A percentile compares a stretch with the other conserved stretches of the same genome.
Conservation (phyloP, 2,888 invertebrate genomes). For the Phlogophora meticulosa region DNA sequence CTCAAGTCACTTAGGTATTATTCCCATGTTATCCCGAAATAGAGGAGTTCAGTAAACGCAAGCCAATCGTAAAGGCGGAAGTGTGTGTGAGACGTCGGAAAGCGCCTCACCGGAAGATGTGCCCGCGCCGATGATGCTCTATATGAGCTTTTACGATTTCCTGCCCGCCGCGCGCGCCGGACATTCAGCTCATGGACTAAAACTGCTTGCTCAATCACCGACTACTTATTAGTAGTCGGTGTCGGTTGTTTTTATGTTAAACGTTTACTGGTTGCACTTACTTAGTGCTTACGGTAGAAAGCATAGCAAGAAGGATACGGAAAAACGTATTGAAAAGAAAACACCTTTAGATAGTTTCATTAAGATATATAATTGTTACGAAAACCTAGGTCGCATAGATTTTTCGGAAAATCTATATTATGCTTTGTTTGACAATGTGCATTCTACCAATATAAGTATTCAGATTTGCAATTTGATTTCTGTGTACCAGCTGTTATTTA, state of each 20-base stretch:
- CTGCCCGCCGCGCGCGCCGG: conserved; percentile 78
- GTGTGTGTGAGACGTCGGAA: conserved; percentile 81
- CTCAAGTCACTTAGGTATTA: conserved; percentile 27
- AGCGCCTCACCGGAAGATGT: conserved; percentile 87
- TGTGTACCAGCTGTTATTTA: conserved; percentile 43
- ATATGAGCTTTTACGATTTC: conserved; percentile 90
- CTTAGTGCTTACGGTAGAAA: neutral
- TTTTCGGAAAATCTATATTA: neutral
- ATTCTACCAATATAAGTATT: neutral
- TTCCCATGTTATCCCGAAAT: conserved; percentile 70
- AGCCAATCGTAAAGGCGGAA: conserved; percentile 82
- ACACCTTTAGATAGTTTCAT: neutral
- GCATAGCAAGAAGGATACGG: neutral
- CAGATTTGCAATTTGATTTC: conserved; percentile 10
- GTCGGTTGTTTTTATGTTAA: conserved; percentile 58
- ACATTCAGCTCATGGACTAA: conserved; percentile 72
- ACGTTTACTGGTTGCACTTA: conserved; percentile 7
- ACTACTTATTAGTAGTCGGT: no score
- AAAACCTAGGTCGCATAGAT: neutral
- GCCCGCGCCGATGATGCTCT: conserved; percentile 80
- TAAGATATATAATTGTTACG: neutral
- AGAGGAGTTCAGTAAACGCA: conserved; percentile 78
- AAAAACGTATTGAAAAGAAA: neutral
- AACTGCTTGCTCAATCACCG: conserved; percentile 74
- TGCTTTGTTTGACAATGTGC: neutral